phyloP scores from a whole-genome alignment of 2,113 vertebrate genomes.

The Pangasianodon gigas region DNA sequence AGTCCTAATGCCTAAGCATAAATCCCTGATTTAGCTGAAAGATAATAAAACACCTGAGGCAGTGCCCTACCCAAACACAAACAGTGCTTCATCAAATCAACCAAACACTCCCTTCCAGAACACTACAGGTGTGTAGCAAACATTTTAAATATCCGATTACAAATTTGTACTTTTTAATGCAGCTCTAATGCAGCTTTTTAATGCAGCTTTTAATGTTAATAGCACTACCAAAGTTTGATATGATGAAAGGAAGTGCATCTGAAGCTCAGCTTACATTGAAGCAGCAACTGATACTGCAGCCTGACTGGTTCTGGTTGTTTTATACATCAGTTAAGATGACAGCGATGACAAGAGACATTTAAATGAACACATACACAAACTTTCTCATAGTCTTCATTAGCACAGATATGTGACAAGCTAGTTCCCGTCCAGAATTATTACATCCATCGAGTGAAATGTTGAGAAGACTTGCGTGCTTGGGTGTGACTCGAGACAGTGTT shows the following conservation, averaged over 20 bases:
- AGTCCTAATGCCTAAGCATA: slow-evolving; percentile 10
- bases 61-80: not conserved
- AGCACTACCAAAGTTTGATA: not conserved
- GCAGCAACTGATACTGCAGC: not conserved
- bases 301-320: not conserved
- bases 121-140: not conserved
- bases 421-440: slow-evolving; percentile 37
- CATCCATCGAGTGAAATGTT: not conserved
- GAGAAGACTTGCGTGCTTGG: slow-evolving; percentile 9
- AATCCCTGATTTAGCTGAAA: slow-evolving; percentile 14
- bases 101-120: not conserved
- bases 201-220: not conserved
- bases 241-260: not conserved
- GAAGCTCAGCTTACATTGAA: not conserved
- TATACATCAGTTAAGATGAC: not conserved
- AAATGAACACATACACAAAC: slow-evolving; percentile 13
- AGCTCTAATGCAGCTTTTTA: not conserved
- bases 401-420: slow-evolving; percentile 36
- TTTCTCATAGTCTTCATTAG: not conserved
- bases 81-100: not conserved
- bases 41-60: not conserved
- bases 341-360: not conserved
- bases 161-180: not conserved
- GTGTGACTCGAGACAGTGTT: slow-evolving; percentile 16
- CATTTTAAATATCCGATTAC: not conserved